Evolutionary conservation across 2,113 vertebrate species (phyloP).

Genomic region (Leucoraja erinaceus): DNA sequence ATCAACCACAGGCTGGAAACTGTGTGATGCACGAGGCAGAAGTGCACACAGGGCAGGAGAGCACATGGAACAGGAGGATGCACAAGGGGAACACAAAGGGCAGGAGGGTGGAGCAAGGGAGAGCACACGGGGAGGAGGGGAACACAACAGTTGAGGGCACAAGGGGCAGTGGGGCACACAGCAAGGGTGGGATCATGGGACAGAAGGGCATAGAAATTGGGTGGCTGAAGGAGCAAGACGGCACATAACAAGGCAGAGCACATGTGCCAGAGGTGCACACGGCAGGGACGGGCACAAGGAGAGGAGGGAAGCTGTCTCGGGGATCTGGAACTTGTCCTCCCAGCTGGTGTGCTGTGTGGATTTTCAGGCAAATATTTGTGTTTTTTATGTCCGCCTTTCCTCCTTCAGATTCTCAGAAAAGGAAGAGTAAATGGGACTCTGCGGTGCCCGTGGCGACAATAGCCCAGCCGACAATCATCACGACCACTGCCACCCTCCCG

Average conservation of each 20-base stretch:
- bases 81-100: background rate
- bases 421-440: constrained; percentile 98
- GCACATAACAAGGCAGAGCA: too few relatives aligned
- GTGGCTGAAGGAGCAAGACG: too few relatives aligned
- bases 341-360: background rate
- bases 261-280: too few relatives aligned
- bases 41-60: background rate
- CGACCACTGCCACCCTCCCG: constrained; percentile 81
- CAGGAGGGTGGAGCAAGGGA: background rate
- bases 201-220: background rate
- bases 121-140: too few relatives aligned
- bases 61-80: too few relatives aligned
- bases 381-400: background rate
- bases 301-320: background rate
- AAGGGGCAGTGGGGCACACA: too few relatives aligned
- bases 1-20: too few relatives aligned
- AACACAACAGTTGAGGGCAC: too few relatives aligned
- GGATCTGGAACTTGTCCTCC: background rate
- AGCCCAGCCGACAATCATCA: constrained; percentile 86
- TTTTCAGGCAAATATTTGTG: background rate
- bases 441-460: constrained; percentile 84
- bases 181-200: too few relatives aligned
- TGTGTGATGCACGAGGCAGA: too few relatives aligned
- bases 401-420: constrained; percentile 83
- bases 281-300: too few relatives aligned